Evolutionary conservation across 1,140 invertebrate genomes (phyloP), one percentile per base, ranked within the genome.

Genomic region (Idris sp.): DNA sequence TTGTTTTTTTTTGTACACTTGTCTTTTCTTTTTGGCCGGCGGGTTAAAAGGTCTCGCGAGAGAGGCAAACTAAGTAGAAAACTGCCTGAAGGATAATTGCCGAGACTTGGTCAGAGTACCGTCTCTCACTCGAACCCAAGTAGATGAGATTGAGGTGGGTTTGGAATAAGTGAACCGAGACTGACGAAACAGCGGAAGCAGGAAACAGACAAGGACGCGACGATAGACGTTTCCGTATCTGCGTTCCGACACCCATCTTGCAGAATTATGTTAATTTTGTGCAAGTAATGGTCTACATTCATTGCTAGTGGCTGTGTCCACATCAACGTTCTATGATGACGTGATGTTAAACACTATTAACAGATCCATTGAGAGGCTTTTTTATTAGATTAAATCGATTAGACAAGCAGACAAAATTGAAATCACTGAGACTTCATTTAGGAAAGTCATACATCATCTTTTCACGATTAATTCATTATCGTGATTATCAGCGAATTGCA

Each of bases 31-130:
- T 44, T 10, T 38, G n/a, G 14, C 22, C 7, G 33, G 56, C 38
- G 56, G 40, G 16, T 67, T 65, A 58, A 74, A 26, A 72, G 54
- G 41, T 62, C 54, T 38, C 64, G 35, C 41, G 46, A 48, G 36
- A 79, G 44, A 79, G 54, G 58, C 74, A 83, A 71, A 81, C 77
- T 78, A 78, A 83, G 78, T 76, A 77, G 79, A 83, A 84, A 85
- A 83, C 74, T 72, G 80, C 68, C 76, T 68, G 69, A 74, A 82
- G 69, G 76, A 83, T 83, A 84, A 84, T 84, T 84, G 79, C 79
- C 48, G 49, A 75, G 71, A 76, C 65, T 61, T 43, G 65, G 71
- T 58, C 49, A 68, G 72, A 53, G 65, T 41, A 38, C 4, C 19
- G 56, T 16, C 48, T n/a, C 38, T 73, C 69, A 49, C 40, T 68